Conservation (phyloP, 35 echinoderm and acorn worm genomes). For the Eucidaris tribuloides region DNA sequence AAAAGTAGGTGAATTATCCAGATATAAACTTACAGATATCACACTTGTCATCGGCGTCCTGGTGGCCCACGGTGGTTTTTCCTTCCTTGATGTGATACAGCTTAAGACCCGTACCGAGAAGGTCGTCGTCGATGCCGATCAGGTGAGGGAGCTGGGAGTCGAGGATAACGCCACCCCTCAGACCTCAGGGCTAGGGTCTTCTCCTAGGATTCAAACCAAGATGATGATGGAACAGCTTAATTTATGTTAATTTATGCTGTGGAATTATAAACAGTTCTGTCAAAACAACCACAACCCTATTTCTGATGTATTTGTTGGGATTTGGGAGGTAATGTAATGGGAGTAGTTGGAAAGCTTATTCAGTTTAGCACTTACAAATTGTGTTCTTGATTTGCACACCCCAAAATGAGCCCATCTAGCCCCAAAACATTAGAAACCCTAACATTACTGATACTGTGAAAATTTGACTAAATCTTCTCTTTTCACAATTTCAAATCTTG, state of each 20-base stretch:
- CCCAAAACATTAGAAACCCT: too few species aligned
- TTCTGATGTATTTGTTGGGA: background rate
- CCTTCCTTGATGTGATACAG: conserved; percentile 96
- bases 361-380: background rate
- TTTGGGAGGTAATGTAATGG: background rate
- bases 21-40: conserved; percentile 70
- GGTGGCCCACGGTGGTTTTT: conserved; percentile 76
- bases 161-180: conserved; percentile 81
- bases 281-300: background rate
- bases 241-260: background rate
- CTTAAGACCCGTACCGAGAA: conserved; percentile 88
- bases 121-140: conserved; percentile 86
- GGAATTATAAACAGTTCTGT: background rate
- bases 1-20: background rate
- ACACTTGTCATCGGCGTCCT: conserved; percentile 77
- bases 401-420: too few species aligned
- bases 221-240: background rate
- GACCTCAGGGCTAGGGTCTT: conserved; percentile 82
- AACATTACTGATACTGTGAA: too few species aligned
- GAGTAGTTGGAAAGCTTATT: background rate
- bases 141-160: conserved; percentile 93
- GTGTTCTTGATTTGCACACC: too few species aligned
- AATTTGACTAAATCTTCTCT: too few species aligned
- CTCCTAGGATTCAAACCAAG: conserved; percentile 37
- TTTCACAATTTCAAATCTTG: too few species aligned